These are phyloP conservation scores for Clamator glandarius DNA, from an alignment of 2,797 vertebrate species.

Conservation along the genomic window DNA sequence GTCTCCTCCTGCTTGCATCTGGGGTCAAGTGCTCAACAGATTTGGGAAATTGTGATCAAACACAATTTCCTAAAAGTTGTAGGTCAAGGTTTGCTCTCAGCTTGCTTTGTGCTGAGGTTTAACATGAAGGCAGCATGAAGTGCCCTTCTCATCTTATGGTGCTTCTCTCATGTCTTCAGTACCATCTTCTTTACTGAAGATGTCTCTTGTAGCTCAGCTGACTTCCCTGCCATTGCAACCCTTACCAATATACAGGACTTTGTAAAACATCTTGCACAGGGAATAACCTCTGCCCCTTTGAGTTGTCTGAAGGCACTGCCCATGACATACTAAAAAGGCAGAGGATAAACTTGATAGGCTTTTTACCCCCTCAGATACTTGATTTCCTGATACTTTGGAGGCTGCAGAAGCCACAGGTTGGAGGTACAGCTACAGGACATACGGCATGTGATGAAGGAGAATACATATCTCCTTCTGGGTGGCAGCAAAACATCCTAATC, in stretches of 20 bases:
- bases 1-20: not conserved
- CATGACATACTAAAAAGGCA: not conserved
- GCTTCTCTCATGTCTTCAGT: not conserved
- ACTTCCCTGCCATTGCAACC: not conserved
- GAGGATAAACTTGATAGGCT: not conserved
- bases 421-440: not conserved
- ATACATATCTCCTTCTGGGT: not conserved
- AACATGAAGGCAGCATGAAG: not conserved
- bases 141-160: accelerated
- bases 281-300: not conserved
- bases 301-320: not conserved
- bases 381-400: not conserved
- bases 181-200: not conserved
- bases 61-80: not conserved
- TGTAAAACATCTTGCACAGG: not conserved
- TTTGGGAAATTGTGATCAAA: not conserved
- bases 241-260: not conserved
- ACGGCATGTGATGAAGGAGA: not conserved
- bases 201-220: not conserved
- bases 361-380: not conserved
- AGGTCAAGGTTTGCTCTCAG: not conserved
- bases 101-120: not conserved
- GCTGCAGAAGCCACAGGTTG: not conserved
- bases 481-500: not conserved
- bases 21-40: not conserved